phyloP scores from a whole-genome alignment of 2,113 vertebrate genomes.

The Oriolus oriolus region DNA sequence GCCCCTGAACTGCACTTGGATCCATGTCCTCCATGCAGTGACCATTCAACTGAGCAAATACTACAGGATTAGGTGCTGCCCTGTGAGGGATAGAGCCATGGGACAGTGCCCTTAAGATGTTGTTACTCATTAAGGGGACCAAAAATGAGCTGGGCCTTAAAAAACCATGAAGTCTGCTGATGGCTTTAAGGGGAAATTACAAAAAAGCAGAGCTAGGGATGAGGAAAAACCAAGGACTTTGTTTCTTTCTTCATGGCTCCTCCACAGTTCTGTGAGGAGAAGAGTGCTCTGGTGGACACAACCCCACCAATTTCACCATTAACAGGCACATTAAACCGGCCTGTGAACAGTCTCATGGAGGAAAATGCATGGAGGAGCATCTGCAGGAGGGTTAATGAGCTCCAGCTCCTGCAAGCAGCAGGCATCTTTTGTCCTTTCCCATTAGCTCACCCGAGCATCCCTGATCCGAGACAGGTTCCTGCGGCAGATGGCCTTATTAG shows the following conservation, averaged over 20 bases:
- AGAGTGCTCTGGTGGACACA: neutral
- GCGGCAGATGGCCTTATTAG: conserved; percentile 8
- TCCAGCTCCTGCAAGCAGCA: neutral
- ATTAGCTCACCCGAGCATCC: conserved; percentile 15
- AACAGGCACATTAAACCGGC: neutral
- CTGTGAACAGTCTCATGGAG: neutral
- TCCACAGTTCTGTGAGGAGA: neutral
- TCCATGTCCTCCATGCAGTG: neutral
- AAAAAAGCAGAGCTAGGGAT: neutral
- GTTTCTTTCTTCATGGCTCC: neutral
- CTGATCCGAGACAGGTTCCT: neutral
- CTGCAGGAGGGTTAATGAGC: neutral
- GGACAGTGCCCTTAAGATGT: neutral
- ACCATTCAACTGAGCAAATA: neutral
- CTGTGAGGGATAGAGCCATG: neutral
- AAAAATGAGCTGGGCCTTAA: neutral
- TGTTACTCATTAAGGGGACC: neutral
- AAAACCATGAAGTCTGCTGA: neutral
- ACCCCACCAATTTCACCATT: neutral
- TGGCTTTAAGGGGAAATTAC: neutral
- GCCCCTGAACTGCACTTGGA: neutral
- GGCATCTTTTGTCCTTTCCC: neutral
- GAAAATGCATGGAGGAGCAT: neutral
- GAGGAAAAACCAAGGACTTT: neutral
- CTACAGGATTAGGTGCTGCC: neutral